These are phyloP conservation scores for Pediacus dermestoides DNA, from an alignment of 2,888 invertebrate genomes.

Conservation along the genomic window DNA sequence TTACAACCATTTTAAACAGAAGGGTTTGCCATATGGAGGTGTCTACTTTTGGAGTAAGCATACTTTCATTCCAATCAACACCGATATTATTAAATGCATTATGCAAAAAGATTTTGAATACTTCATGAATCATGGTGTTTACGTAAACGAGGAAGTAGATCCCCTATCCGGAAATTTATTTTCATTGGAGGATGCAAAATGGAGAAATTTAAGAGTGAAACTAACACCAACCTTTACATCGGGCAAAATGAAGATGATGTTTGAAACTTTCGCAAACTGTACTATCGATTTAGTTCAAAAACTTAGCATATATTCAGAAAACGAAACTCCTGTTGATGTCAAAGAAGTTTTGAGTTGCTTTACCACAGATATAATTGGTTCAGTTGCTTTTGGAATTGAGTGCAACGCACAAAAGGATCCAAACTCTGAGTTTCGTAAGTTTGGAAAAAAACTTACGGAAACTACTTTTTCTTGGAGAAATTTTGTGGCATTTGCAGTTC, in stretches of 20 bases:
- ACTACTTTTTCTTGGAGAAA: too few species aligned
- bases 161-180: constrained; percentile 46
- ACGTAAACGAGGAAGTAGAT: constrained; percentile 56
- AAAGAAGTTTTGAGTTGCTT: constrained; percentile 40
- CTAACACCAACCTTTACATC: constrained; percentile 52
- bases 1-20: neutral
- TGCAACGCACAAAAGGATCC: constrained; percentile 54
- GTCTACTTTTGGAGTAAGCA: too few species aligned
- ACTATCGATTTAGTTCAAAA: constrained; percentile 6
- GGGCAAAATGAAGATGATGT: constrained; percentile 62
- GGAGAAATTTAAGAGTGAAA: constrained; percentile 12
- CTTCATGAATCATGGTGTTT: constrained; percentile 60
- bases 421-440: constrained; percentile 49
- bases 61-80: too few species aligned
- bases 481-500: too few species aligned
- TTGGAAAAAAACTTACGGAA: constrained; percentile 25
- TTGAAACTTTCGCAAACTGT: constrained; percentile 32
- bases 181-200: constrained; percentile 8
- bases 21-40: neutral
- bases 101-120: constrained; percentile 58
- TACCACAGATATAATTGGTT: constrained; percentile 57
- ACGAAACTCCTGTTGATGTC: constrained; percentile 6
- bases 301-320: neutral
- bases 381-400: constrained; percentile 57
- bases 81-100: constrained; percentile 43